These are phyloP conservation scores for Tangara arthus DNA, from an alignment of 2,797 vertebrate genomes.

Conservation along the genomic window DNA sequence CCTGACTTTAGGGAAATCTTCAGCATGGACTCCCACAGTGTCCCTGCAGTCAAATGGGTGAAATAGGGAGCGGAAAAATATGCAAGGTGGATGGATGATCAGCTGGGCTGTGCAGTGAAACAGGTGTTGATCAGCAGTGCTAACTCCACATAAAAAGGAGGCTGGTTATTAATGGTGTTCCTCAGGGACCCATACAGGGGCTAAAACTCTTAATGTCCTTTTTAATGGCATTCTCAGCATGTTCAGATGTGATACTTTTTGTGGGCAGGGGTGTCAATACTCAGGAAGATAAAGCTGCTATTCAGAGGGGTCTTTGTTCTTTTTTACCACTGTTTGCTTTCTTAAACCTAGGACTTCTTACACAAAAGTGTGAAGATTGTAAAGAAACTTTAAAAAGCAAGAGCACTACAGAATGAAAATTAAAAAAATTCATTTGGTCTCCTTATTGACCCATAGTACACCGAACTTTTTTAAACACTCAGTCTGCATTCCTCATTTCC, in stretches of 20 bases:
- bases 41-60: not conserved
- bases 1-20: not conserved
- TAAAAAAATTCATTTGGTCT: not conserved
- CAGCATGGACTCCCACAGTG: not conserved
- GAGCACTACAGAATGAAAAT: not conserved
- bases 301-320: not conserved
- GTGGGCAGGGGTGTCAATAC: not conserved
- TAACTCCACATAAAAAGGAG: not conserved
- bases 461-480: not conserved
- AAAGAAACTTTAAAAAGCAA: not conserved
- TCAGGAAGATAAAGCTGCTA: not conserved
- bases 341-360: not conserved
- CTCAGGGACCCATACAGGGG: not conserved
- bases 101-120: not conserved
- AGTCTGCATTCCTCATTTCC: not conserved
- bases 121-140: not conserved
- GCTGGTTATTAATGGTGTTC: not conserved
- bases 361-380: not conserved
- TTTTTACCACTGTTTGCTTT: not conserved
- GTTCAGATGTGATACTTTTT: not conserved
- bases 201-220: not conserved
- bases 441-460: not conserved
- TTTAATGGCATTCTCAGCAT: not conserved
- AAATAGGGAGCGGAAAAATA: not conserved
- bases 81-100: not conserved